Evolutionary conservation across 2,797 vertebrate genomes (phyloP).

Genomic region (Rhabdophis nuchalis): DNA sequence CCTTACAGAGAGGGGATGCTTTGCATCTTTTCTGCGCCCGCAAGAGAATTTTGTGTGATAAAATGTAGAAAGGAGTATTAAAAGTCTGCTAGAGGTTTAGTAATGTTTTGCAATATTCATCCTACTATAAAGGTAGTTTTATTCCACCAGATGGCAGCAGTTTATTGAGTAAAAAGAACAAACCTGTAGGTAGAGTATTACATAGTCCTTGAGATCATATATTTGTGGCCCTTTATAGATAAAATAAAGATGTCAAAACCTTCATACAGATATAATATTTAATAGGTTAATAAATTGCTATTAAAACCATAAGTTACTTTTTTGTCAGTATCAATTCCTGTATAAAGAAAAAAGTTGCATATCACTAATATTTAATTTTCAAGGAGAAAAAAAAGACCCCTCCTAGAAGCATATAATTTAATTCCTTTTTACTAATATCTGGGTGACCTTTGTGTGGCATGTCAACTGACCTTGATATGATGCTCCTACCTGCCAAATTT

Average conservation of each 20-base stretch:
- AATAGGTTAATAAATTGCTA: neutral
- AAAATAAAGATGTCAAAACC: neutral
- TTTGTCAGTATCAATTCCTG: neutral
- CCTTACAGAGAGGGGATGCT: neutral
- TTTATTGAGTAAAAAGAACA: neutral
- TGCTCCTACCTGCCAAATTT: neutral
- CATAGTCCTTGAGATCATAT: neutral
- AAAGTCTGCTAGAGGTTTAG: neutral
- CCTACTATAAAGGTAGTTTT: neutral
- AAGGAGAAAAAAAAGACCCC: neutral
- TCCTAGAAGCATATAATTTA: neutral
- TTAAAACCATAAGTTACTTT: neutral
- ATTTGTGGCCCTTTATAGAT: neutral
- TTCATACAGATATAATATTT: neutral
- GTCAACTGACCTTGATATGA: neutral
- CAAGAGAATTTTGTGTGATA: neutral
- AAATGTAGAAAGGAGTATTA: neutral
- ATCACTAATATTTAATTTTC: neutral
- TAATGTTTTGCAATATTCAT: neutral
- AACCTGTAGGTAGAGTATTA: neutral
- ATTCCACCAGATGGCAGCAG: slow-evolving; percentile 23
- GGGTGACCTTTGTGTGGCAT: neutral
- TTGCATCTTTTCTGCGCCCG: neutral
- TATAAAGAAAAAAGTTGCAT: neutral
- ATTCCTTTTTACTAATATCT: neutral